Conservation (phyloP, 2,113 vertebrate species). For the Galemys pyrenaicus region DNA sequence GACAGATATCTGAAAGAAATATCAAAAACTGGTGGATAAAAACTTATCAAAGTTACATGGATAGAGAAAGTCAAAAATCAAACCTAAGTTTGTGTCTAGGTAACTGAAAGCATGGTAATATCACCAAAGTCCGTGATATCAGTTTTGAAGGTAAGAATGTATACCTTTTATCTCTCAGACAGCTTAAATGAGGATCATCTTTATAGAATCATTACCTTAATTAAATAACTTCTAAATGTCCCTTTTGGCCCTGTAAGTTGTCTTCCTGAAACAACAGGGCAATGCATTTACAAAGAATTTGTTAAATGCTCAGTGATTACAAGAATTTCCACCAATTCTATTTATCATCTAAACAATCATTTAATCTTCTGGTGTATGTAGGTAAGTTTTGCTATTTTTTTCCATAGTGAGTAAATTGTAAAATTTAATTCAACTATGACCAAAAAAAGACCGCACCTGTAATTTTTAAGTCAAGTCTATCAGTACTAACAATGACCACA, state of each 20-base stretch:
- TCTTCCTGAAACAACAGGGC: background rate
- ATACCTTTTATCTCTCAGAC: background rate
- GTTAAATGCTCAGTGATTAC: conserved; percentile 13
- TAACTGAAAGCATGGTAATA: background rate
- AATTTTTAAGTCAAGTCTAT: conserved; percentile 22
- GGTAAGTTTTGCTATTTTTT: background rate
- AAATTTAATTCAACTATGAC: background rate
- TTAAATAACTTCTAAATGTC: conserved; percentile 1
- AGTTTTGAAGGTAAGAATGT: conserved; percentile 12
- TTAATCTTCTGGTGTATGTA: conserved; percentile 20
- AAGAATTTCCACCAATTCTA: conserved; percentile 40
- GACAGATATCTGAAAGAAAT: background rate
- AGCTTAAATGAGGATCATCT: conserved; percentile 15
- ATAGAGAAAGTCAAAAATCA: background rate
- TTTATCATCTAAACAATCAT: background rate
- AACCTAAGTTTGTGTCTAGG: background rate
- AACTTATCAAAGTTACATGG: background rate
- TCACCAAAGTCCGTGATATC: background rate
- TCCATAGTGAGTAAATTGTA: background rate
- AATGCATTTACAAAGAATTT: background rate
- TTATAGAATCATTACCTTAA: background rate
- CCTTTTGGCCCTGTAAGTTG: background rate
- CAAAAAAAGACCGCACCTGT: background rate
- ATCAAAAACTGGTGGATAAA: background rate
- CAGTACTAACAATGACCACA: conserved; percentile 26